These are phyloP conservation scores for Ahaetulla prasina DNA, from an alignment of 2,113 vertebrate species.

Conservation along the genomic window DNA sequence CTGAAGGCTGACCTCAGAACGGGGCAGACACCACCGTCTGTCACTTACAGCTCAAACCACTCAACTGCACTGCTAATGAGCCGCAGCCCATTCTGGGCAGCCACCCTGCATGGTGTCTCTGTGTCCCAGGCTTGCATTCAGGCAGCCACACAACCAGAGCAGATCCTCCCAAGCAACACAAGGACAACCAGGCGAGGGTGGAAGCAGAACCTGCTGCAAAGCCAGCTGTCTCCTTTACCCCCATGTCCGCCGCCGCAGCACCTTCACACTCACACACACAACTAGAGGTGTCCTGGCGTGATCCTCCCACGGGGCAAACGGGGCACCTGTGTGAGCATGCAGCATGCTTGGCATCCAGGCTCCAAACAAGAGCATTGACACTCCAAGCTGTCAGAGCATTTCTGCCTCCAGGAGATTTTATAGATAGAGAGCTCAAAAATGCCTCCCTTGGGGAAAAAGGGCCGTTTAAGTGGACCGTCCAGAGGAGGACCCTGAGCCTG, in stretches of 20 bases:
- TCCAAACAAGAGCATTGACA: too few relatives aligned
- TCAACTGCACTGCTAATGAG: not conserved
- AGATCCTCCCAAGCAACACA: not conserved
- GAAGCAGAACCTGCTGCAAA: not conserved
- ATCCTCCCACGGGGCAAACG: too few relatives aligned
- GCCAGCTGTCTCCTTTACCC: not conserved
- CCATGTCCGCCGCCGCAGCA: fast-evolving
- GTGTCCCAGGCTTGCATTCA: not conserved
- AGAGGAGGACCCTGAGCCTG: not conserved
- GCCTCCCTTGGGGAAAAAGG: too few relatives aligned
- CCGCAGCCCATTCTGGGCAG: not conserved
- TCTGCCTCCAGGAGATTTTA: too few relatives aligned
- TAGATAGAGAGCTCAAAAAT: too few relatives aligned
- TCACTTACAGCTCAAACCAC: not conserved
- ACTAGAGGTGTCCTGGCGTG: not conserved
- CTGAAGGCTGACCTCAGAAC: not conserved
- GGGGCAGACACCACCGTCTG: not conserved
- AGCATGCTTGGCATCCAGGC: too few relatives aligned
- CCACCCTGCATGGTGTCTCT: too few relatives aligned
- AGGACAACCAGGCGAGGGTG: not conserved
- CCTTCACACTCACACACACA: not conserved
- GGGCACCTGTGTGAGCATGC: too few relatives aligned
- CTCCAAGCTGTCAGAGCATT: too few relatives aligned
- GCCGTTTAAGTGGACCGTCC: not conserved
- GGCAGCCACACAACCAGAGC: not conserved